Evolutionary conservation across 1,140 invertebrate species (phyloP), one percentile per base, ranked within the genome.

Genomic region (Macrotrachela quadricornifera): DNA sequence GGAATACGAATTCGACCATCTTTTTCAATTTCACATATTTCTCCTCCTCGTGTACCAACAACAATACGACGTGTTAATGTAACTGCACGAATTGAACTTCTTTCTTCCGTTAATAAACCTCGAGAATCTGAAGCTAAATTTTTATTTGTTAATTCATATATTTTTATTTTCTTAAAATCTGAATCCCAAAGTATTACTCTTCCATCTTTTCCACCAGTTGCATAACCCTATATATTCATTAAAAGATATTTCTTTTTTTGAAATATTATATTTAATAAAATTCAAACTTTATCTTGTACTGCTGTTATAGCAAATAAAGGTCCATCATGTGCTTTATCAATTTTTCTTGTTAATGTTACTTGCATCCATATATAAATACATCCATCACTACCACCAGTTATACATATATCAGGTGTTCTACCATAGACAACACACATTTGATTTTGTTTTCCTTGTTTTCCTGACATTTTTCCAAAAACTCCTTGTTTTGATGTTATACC

Each of bases 171-270:
- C 12, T 65, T 64, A 62, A 70, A 69, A 56, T 63, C 58, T 40
- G 65, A 65, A 57, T 67, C 63, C 67, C 67, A 71, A n/a, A 69
- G 56, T 18, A 61, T 61, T 6, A 71, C 59, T 14, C 62, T 53
- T n/a, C 69, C 69, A 60, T 70, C 69, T 55, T 71, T 71, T 13
- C 69, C 69, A 15, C 68, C 68, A 14, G 67, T 70, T 18, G 70
- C 67, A 63, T 68, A 71, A 9, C 66, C 66, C 64, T 70, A 56
- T n/a, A 47, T 45, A 17, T n/a, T 11, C 6, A 30, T 15, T 17
- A 2, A 41, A 40, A 14, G 17, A 42, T 14, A 49, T 47, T 49
- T 3, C 8, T 54, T 17, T 6, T 36, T 17, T 8, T 36, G 15
- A 53, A 36, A 13, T 13, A 6, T 55, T 42, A 39, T 8, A 6